Percentiles rank a stretch among this genome's conserved stretches.
These are phyloP conservation scores for Pituophis catenifer DNA, from an alignment of 2,113 vertebrate genomes.

Conservation along the genomic window DNA sequence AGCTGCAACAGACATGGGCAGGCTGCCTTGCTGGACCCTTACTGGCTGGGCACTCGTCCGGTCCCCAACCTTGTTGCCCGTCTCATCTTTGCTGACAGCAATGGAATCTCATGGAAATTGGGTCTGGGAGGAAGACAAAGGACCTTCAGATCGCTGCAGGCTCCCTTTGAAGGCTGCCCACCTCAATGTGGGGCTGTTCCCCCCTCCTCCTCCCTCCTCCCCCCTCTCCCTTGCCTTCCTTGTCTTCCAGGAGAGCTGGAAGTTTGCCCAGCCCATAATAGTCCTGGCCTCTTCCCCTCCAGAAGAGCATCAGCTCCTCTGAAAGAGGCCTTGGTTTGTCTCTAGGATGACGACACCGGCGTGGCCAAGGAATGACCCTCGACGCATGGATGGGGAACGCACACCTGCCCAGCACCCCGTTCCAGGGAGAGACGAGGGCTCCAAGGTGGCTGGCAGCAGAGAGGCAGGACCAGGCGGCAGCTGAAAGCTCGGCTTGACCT, in stretches of 20 bases:
- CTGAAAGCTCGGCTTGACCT: background rate
- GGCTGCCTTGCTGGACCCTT: background rate
- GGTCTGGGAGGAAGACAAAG: slow-evolving; percentile 2
- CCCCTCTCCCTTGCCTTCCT: no score
- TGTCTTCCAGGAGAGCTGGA: background rate
- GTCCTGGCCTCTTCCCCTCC: background rate
- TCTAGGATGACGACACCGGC: background rate
- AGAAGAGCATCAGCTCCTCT: background rate
- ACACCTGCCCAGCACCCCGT: background rate
- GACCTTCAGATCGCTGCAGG: background rate
- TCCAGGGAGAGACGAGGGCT: background rate
- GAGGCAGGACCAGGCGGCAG: background rate
- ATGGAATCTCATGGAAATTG: background rate
- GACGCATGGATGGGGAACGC: background rate
- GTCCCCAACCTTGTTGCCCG: background rate
- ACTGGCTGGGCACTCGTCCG: background rate
- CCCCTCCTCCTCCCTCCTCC: no score
- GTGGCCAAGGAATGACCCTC: slow-evolving; percentile 16
- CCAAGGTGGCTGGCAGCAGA: background rate
- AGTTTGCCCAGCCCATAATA: background rate
- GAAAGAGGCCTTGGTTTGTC: slow-evolving; percentile 1
- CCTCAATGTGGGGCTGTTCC: background rate
- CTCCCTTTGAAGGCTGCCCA: background rate
- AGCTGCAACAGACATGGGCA: background rate
- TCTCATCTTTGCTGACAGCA: slow-evolving; percentile 14